A percentile compares a stretch with the other conserved stretches of the same genome.
Conservation (phyloP, 2,888 invertebrate genomes). For the Chironomus tentans region DNA sequence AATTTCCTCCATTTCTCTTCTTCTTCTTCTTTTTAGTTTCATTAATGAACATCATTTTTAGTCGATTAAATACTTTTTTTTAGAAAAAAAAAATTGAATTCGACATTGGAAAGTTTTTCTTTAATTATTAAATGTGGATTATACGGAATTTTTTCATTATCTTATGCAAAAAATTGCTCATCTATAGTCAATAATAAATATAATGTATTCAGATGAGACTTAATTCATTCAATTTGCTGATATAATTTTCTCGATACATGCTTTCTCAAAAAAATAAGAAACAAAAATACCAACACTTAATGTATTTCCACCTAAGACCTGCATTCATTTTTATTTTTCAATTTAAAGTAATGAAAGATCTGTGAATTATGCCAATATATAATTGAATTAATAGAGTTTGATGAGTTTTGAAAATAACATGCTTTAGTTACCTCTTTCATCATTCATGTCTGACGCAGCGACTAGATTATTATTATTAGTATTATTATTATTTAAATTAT, state of each 20-base stretch:
- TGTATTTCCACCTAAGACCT: not conserved
- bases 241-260: no score
- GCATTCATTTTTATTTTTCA: not conserved
- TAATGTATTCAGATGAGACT: not conserved
- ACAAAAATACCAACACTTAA: not conserved
- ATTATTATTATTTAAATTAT: conserved; percentile 21
- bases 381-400: not conserved
- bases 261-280: no score
- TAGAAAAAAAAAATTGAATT: not conserved
- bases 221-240: no score
- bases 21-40: not conserved
- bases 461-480: conserved; percentile 4
- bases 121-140: no score
- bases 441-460: conserved; percentile 13
- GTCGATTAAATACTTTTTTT: not conserved
- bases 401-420: not conserved
- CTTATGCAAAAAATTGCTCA: not conserved
- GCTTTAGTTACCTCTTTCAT: conserved; percentile 14
- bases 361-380: not conserved
- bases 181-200: not conserved
- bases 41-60: not conserved
- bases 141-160: not conserved
- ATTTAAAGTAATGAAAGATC: not conserved
- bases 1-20: not conserved
- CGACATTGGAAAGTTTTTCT: not conserved